Conservation (phyloP, 2,113 vertebrate species). For the Corynorhinus townsendii region DNA sequence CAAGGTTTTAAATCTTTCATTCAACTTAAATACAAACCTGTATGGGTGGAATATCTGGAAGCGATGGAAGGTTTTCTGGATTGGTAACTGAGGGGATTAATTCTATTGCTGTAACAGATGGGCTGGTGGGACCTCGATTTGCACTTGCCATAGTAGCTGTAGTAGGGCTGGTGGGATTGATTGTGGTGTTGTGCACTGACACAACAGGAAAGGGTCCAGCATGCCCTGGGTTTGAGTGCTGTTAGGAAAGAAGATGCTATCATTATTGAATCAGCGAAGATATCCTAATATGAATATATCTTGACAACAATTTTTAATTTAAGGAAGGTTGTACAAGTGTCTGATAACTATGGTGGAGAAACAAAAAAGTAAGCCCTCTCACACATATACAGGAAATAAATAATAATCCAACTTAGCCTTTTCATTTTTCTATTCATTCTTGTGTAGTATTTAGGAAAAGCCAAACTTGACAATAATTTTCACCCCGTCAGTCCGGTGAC, state of each 20-base stretch:
- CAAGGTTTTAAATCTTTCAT: background rate
- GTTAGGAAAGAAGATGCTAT: constrained; percentile 65
- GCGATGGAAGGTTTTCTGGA: constrained; percentile 96
- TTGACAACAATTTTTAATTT: constrained; percentile 13
- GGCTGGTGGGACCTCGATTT: constrained; percentile 93
- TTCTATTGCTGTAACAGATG: constrained; percentile 92
- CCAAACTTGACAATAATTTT: background rate
- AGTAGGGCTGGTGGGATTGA: constrained; percentile 97
- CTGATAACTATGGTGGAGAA: background rate
- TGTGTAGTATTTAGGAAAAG: background rate
- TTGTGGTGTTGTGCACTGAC: constrained; percentile 92
- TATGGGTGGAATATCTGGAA: constrained; percentile 97
- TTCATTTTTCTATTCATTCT: constrained; percentile 20
- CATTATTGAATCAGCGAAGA: background rate
- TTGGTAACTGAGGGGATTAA: constrained; percentile 98
- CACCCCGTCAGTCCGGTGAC: background rate
- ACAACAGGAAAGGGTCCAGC: constrained; percentile 96
- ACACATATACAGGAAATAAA: background rate
- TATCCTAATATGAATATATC: background rate
- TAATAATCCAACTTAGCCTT: background rate
- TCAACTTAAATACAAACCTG: constrained; percentile 85
- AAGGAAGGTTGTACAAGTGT: background rate
- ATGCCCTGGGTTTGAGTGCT: constrained; percentile 99
- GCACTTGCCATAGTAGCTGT: constrained; percentile 95
- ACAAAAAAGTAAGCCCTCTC: background rate